Base-by-base conservation (phyloP, 2,797 vertebrate genomes). In the Lutjanus campechanus region DNA sequence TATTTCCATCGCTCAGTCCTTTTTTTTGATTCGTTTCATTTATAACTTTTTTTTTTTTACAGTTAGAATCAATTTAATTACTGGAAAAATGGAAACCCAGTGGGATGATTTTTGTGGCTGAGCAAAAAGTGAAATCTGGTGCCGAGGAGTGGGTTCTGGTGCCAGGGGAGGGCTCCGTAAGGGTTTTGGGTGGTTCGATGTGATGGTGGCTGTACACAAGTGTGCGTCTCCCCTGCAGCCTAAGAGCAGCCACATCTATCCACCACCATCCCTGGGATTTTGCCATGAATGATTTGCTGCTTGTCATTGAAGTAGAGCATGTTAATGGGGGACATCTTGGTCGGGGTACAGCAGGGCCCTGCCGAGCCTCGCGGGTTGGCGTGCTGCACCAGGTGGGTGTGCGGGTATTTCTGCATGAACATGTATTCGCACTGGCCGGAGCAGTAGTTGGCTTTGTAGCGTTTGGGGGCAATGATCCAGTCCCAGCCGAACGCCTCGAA, bases 251-350 rank as follows among this genome's bases (percentile, higher is more conserved):
- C 98, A 82, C 98, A 99, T 86, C 98, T 93, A 91, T 99, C 98
- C 79, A 99, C 98, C 89, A 99, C 98, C 98, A 99, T 99, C 85
- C 98, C 98, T 0, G 98, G 98, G 91, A 99, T 99, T 95, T 99
- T 99, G 85, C 98, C 98, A 20, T 99, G 98, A 94, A 99, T 99
- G 88, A 99, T 99, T 93, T 99, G 97, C 95, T 99, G 98, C 93
- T 99, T 99, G 96, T 99, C 98, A 85, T 99, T 99, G 95, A 99
- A 99, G 95, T 99, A 99, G 85, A 99, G 97, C 98, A 99, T 99
- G 95, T 99, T 99, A 95, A 99, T 99, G 59, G 98, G 98, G 61
- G 98, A 99, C 98, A 99, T 99, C 96, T 99, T 99, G 93, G 98
- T 99, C 11, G 98, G 98, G 19, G 98, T 99, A 85, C 98, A 99